Evolutionary conservation across 1,140 invertebrate species (phyloP).

Genomic region (Belonocnema kinseyi): DNA sequence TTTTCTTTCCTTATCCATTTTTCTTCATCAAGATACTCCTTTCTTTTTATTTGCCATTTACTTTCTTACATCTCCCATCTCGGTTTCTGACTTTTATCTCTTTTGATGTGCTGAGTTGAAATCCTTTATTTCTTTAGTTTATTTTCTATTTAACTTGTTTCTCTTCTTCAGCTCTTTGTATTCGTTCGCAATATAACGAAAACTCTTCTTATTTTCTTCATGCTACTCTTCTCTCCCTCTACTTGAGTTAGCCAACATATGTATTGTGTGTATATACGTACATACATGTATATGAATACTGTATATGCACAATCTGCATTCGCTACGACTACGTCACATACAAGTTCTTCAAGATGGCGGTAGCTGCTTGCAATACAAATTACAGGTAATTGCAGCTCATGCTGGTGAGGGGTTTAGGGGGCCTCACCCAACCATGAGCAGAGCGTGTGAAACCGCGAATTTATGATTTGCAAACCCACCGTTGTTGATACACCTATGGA

Average conservation of each 20-base stretch:
- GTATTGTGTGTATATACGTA: background rate
- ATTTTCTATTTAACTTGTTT: conserved; percentile 31
- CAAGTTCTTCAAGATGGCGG: conserved; percentile 56
- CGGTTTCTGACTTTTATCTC: conserved; percentile 3
- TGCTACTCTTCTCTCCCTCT: conserved; percentile 32
- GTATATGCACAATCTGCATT: conserved; percentile 36
- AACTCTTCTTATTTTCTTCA: background rate
- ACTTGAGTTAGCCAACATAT: background rate
- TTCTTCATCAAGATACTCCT: conserved; percentile 40
- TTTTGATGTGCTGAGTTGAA: conserved; percentile 6
- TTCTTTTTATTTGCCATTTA: conserved; percentile 17
- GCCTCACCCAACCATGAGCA: conserved; percentile 39
- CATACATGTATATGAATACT: background rate
- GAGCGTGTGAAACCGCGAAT: conserved; percentile 69
- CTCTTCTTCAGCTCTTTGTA: background rate
- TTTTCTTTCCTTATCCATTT: background rate
- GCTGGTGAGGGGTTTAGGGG: conserved; percentile 14
- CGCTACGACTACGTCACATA: conserved; percentile 37
- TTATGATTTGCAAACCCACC: conserved; percentile 61
- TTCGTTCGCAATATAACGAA: conserved; percentile 21
- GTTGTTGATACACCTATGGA: conserved; percentile 23
- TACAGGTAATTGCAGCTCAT: conserved; percentile 64
- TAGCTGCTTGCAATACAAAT: conserved; percentile 64
- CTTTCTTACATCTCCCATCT: background rate
- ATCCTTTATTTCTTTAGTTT: conserved; percentile 20